These are phyloP conservation scores for Ecdyonurus torrentis DNA, from an alignment of 2,888 invertebrate species.

Conservation along the genomic window DNA sequence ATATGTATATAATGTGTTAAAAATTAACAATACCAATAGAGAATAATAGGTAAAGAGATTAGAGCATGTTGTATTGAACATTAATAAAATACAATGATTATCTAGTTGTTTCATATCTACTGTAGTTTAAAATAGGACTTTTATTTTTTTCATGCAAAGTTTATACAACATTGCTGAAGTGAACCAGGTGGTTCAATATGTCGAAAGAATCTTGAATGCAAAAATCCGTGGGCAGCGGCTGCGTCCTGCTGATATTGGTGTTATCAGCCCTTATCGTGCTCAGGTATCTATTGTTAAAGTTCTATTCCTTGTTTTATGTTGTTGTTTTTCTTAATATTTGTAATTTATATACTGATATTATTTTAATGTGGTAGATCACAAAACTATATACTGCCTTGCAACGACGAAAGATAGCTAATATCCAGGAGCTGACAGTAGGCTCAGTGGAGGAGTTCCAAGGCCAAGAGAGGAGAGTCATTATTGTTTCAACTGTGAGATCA, in stretches of 20 bases:
- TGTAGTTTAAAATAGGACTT: background rate
- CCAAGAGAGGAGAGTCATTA: slow-evolving; percentile 28
- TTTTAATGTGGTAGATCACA: background rate
- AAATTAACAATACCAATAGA: no score
- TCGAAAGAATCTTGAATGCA: slow-evolving; percentile 31
- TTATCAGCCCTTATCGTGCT: slow-evolving; percentile 32
- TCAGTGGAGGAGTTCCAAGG: slow-evolving; percentile 35
- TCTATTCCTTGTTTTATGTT: background rate
- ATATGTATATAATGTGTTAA: no score
- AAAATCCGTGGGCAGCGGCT: slow-evolving; percentile 19
- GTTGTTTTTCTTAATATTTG: background rate
- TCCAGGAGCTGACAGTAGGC: slow-evolving; percentile 20
- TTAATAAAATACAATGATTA: no score
- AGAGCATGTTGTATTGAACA: no score
- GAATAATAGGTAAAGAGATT: no score
- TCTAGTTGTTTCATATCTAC: background rate
- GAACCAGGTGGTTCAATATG: slow-evolving; percentile 36
- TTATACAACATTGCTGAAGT: slow-evolving; percentile 42
- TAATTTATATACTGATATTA: background rate
- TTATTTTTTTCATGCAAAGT: slow-evolving; percentile 22
- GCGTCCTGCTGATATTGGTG: slow-evolving; percentile 26
- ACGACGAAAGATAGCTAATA: background rate
- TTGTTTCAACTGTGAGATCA: slow-evolving; percentile 30
- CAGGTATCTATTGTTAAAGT: slow-evolving; percentile 18
- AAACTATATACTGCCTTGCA: slow-evolving; percentile 8